Evolutionary conservation across 1,140 invertebrate genomes (phyloP).

Genomic region (Macrostomum lignano): DNA sequence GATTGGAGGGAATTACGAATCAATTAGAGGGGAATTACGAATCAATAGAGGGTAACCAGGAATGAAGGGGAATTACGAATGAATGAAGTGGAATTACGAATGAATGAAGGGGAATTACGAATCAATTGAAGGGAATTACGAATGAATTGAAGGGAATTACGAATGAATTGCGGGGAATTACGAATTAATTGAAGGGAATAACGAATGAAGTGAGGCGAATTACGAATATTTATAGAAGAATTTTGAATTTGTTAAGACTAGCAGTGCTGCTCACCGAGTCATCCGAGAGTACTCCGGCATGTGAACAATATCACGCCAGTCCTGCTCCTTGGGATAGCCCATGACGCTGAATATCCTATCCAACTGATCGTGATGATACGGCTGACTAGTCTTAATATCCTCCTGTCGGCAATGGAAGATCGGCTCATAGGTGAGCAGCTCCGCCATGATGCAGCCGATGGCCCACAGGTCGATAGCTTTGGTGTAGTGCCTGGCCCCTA

Average conservation of each 20-base stretch:
- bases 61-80: too few species aligned
- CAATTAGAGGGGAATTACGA: too few species aligned
- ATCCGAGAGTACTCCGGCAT: slow-evolving; percentile 95
- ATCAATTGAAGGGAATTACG: too few species aligned
- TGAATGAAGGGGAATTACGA: too few species aligned
- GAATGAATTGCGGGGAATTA: too few species aligned
- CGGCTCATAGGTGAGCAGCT: slow-evolving; percentile 48
- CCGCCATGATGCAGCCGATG: slow-evolving; percentile 83
- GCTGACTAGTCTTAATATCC: slow-evolving; percentile 97
- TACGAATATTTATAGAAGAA: too few species aligned
- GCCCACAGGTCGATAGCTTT: slow-evolving; percentile 99
- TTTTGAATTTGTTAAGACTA: slow-evolving; percentile 1
- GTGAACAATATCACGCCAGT: slow-evolving; percentile 97
- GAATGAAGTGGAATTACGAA: too few species aligned
- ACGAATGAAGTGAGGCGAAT: too few species aligned
- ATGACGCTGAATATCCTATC: slow-evolving; percentile 98
- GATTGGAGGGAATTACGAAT: too few species aligned
- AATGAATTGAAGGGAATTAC: too few species aligned
- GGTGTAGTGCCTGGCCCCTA: slow-evolving; percentile 85
- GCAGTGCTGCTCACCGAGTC: slow-evolving; percentile 21
- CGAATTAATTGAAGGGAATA: too few species aligned
- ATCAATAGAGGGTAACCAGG: too few species aligned
- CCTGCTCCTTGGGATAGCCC: slow-evolving; percentile 78
- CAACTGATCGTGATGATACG: slow-evolving; percentile 96
- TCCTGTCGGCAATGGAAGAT: slow-evolving; percentile 98